Evolutionary conservation across 23 tunicate species (phyloP), one percentile per base, ranked within the genome.

Genomic region (Halocynthia aurantium): DNA sequence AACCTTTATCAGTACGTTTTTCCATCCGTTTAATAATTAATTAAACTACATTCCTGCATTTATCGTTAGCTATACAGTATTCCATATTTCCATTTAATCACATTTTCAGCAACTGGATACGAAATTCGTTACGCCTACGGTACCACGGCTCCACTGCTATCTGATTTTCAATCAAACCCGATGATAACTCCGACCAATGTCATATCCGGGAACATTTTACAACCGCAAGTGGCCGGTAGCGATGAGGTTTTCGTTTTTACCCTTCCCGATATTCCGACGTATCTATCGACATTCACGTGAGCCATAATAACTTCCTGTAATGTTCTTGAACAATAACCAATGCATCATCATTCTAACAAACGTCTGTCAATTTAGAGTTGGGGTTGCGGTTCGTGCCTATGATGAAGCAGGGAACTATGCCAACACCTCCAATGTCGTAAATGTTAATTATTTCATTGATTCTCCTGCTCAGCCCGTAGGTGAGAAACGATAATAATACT

Each of bases 61-160:
- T 31, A 31, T 31, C 44, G 44, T 31, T 31, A 31, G 44, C 44
- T 31, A 31, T 31, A 31, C 44, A 31, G 77, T 52, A 50, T 11
- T 2, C 5, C 18, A 51, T 12, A 68, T 12, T 0, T n/a, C 72
- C 22, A 20, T 12, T 2, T 51, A 51, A 12, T 4, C 8, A 11
- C 10, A 21, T 10, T 21, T 11, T n/a, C 80, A 81, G 85, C 85
- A 1, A 58, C 78, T 6, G 22, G n/a, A n/a, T 84, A 84, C 70
- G 88, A 84, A 69, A 65, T 84, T 12, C 88, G 88, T 8, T 84
- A 84, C 70, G 50, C 75, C 15, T 17, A 74, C 51, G 69, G 77
- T 64, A 69, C 77, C 60, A 50, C 58, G 10, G 31, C 63, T 49
- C 9, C 22, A 22, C 55, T 84, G 57, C 49, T 77, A 18, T 8